phyloP scores from a whole-genome alignment of 2,888 invertebrate species.

The Scaptomyza caliginosa region DNA sequence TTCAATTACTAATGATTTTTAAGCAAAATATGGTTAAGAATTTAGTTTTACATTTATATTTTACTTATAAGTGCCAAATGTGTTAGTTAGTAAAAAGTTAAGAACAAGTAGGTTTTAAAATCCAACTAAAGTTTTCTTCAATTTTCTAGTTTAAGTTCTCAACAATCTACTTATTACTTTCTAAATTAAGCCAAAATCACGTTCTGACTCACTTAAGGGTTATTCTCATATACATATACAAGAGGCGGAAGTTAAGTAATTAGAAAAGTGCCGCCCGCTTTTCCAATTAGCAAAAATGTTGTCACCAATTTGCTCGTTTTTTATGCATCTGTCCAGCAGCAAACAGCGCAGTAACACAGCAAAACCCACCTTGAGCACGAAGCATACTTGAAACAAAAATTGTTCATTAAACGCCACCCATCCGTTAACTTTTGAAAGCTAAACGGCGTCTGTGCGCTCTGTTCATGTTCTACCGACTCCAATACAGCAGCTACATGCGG shows the following conservation, averaged over 20 bases:
- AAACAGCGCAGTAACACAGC: background rate
- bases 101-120: background rate
- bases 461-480: no score
- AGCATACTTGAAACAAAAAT: constrained; percentile 55
- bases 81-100: background rate
- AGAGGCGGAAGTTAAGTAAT: constrained; percentile 56
- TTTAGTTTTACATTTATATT: no score
- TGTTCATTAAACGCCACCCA: constrained; percentile 17
- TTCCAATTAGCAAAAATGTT: constrained; percentile 64
- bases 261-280: constrained; percentile 48
- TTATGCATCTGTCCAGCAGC: constrained; percentile 21
- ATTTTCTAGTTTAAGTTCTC: background rate
- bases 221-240: constrained; percentile 31
- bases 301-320: constrained; percentile 42
- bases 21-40: background rate
- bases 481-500: no score
- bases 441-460: background rate
- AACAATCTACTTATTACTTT: background rate
- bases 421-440: background rate
- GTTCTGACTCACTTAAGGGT: constrained; percentile 39
- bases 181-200: constrained; percentile 61
- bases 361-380: constrained; percentile 67
- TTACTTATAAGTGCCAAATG: no score
- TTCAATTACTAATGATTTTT: constrained; percentile 27
- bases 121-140: background rate